Evolutionary conservation across 2,888 invertebrate species (phyloP), one percentile per base, ranked within the genome.

Genomic region (Ashinkailepas kermadecensis): DNA sequence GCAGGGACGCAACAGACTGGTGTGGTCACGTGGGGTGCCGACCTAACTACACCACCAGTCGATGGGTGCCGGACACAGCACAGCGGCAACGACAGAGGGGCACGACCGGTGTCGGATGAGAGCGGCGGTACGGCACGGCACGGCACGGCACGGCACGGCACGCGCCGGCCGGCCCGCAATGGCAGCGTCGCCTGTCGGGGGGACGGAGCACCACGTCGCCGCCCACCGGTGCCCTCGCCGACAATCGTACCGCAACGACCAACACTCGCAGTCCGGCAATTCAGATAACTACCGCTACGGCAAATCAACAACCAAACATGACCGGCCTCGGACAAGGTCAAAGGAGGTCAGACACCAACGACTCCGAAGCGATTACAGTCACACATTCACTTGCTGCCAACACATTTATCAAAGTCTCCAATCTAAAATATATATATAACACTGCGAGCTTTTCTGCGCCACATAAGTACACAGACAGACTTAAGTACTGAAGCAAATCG

Each of bases 21-120:
- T 74, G 74, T 74, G 74, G 74, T 74, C 74, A 74, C 74, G 15
- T 6, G 74, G 56, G 74, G 56, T 70, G 70, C 21, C 74, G 74
- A 74, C 54, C 74, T 56, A 56, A 74, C 74, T 25, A 54, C 21
- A 21, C 74, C 54, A 21, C 54, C 21, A 39, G 21, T 56, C 2
- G 15, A 18, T 9, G 39, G 25, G 39, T 15, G 56, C 54, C 59
- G 59, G 12, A 74, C 74, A 74, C 56, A 56, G 54, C 74, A 74
- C 39, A 39, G 39, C 25, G 11, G 70, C 70, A 12, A 25, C 25
- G 25, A 39, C 70, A 70, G 39, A 70, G 25, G 18, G 70, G 39
- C 15, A 70, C 39, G 15, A 39, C 70, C 39, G 13, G 39, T 25
- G 39, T 39, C 39, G 39, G 39, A 6, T 4, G 39, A 39, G 12